Evolutionary conservation across 2,888 invertebrate species (phyloP).

Genomic region (Caenorhabditis sinica): DNA sequence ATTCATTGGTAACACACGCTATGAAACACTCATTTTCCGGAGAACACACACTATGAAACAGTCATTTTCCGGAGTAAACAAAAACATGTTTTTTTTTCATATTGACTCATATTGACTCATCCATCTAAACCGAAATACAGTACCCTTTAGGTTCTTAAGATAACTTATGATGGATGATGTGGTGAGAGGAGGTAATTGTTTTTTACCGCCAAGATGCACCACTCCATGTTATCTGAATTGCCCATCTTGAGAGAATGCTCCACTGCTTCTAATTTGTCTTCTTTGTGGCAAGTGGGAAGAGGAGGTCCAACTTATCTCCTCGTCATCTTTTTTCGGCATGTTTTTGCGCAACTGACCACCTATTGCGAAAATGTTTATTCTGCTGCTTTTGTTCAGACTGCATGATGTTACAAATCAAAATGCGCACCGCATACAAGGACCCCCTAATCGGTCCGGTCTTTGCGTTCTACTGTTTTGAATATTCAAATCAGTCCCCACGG

Average conservation of each 20-base stretch:
- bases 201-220: constrained; percentile 15
- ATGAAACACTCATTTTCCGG: too few species aligned
- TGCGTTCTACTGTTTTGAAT: constrained; percentile 62
- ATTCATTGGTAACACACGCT: too few species aligned
- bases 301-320: constrained; percentile 35
- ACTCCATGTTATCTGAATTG: constrained; percentile 27
- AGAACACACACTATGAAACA: too few species aligned
- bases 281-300: constrained; percentile 14
- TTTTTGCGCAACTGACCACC: constrained; percentile 60
- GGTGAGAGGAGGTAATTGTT: constrained; percentile 35
- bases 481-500: constrained; percentile 57
- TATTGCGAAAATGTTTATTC: constrained; percentile 66
- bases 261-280: constrained; percentile 34
- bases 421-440: constrained; percentile 58
- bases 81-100: too few species aligned
- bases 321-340: constrained; percentile 45
- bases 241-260: constrained; percentile 29
- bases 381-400: constrained; percentile 63
- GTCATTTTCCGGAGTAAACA: too few species aligned
- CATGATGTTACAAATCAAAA: constrained; percentile 62
- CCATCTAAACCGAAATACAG: neutral
- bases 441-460: constrained; percentile 63
- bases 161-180: constrained; percentile 50
- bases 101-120: neutral
- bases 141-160: constrained; percentile 8